These are phyloP conservation scores for Cataglyphis cursor DNA, from an alignment of 2,888 invertebrate genomes.

Conservation along the genomic window DNA sequence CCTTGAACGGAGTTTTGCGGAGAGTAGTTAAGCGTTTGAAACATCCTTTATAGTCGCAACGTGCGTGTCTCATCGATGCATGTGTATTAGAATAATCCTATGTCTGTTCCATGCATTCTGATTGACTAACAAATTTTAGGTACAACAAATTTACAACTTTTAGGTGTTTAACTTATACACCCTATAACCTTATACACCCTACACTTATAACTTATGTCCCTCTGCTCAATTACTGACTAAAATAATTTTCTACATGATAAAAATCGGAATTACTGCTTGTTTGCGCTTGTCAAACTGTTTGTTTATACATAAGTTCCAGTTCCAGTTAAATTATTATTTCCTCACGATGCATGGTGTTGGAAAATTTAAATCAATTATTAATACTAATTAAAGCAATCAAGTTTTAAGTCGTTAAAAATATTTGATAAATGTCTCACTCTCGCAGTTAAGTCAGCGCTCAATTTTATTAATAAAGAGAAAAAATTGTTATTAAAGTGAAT, in stretches of 20 bases:
- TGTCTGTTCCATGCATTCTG: not conserved
- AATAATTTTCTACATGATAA: not conserved
- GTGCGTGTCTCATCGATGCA: not conserved
- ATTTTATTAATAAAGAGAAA: not conserved
- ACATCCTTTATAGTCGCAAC: not conserved
- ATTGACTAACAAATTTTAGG: slow-evolving; percentile 25
- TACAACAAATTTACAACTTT: slow-evolving; percentile 13
- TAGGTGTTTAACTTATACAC: not conserved
- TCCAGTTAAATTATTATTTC: not conserved
- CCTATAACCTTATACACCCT: no score
- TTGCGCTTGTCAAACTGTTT: not conserved
- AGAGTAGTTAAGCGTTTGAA: not conserved
- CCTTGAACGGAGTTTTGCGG: not conserved
- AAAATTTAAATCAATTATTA: not conserved
- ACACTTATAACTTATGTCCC: no score
- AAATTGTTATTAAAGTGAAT: not conserved
- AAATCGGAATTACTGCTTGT: not conserved
- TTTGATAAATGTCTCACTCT: not conserved
- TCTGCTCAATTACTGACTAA: not conserved
- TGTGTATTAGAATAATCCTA: slow-evolving; percentile 7
- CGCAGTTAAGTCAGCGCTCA: not conserved
- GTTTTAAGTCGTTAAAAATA: not conserved
- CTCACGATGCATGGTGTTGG: not conserved
- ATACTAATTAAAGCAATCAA: not conserved
- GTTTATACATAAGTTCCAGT: not conserved